Base-by-base conservation (phyloP, 1,140 invertebrate genomes). In the Caerostris darwini region DNA sequence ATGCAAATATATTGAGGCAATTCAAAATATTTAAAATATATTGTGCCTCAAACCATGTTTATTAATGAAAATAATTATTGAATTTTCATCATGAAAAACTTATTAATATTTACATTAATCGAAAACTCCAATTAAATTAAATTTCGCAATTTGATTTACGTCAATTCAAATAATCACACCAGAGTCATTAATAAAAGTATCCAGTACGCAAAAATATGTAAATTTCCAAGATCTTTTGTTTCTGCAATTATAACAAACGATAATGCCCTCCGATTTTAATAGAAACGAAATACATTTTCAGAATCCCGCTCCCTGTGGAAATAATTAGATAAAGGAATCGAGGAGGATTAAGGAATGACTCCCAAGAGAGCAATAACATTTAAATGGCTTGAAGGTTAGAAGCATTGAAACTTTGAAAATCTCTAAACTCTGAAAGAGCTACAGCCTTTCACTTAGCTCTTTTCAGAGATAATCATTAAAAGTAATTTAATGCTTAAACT, bases 311-410 rank as follows among this genome's bases (percentile, higher is more conserved):
- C 89, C 89, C 89, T 90, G 56, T 90, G 89, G 89, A 90, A 90
- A 90, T 90, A 90, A 90, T 90, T 90, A 90, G 89, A 90, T 90
- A 82, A 90, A 90, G 89, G 89, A 90, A 90, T 90, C 54, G 54
- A 53, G 71, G 53, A 82, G 54, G 89, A 90, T 90, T 90, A 90
- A 90, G 71, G n/a, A 90, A 90, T 67, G 89, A 10, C 71, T 90
- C 89, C 50, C 54, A 7, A 10, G 89, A n/a, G 89, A 90, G 89
- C 69, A 77, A 90, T 90, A 90, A 90, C 89, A 81, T 90, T 90
- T 90, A 90, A 90, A 81, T 81, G 67, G 87, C 67, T 57, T 67
- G 7, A n/a, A 19, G 57, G 10, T 34, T 50, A 10, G 50, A 90
- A 81, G 89, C 54, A 90, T 90, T 90, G 89, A 90, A 90, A 90